Evolutionary conservation across 2,797 vertebrate genomes (phyloP).

Genomic region (Takifugu ocellatus): DNA sequence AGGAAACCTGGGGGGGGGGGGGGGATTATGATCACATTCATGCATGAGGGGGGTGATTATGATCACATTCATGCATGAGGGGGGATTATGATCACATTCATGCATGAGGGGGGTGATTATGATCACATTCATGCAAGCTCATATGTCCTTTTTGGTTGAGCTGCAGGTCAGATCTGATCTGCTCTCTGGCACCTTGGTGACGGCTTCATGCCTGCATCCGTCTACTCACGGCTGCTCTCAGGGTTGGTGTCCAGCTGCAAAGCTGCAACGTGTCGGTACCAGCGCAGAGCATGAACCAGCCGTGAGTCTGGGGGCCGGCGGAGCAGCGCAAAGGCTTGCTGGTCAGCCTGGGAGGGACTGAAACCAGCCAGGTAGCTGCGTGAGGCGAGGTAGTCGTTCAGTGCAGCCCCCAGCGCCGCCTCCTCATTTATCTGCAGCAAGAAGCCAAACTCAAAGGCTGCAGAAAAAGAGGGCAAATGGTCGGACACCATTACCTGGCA

Average conservation of each 20-base stretch:
- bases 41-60: too few species aligned
- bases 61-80: background rate
- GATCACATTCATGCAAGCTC: too few species aligned
- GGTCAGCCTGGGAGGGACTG: constrained; percentile 85
- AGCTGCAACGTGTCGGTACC: constrained; percentile 92
- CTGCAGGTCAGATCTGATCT: background rate
- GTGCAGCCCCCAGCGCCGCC: constrained; percentile 79
- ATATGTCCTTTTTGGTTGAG: too few species aligned
- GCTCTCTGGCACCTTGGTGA: background rate
- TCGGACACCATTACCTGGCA: constrained; percentile 42
- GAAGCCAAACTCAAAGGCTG: constrained; percentile 88
- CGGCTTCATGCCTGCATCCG: constrained; percentile 17
- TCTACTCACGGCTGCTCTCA: constrained; percentile 73
- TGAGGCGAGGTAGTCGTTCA: constrained; percentile 88
- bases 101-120: too few species aligned
- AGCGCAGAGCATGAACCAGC: constrained; percentile 88
- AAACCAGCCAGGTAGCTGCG: constrained; percentile 95
- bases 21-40: too few species aligned
- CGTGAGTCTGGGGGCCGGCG: constrained; percentile 77
- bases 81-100: background rate
- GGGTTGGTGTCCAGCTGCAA: constrained; percentile 80
- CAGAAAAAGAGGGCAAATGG: constrained; percentile 78
- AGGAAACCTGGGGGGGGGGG: too few species aligned
- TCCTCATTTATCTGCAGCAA: constrained; percentile 87
- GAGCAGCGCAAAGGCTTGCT: constrained; percentile 84